phyloP scores from a whole-genome alignment of 2,888 invertebrate species.

The Lepetodrilus schrolli region DNA sequence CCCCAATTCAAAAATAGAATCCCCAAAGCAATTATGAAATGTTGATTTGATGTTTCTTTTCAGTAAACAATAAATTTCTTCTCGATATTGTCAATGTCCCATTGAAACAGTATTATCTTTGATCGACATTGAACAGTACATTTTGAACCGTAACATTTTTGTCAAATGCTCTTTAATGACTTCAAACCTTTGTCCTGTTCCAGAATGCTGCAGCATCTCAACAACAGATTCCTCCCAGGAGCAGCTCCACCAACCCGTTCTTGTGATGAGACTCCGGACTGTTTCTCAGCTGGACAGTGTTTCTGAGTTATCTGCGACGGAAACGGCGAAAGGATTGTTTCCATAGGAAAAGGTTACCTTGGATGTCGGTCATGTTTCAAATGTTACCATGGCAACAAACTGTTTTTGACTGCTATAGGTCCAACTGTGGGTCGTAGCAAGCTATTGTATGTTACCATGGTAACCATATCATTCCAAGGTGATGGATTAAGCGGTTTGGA shows the following conservation, averaged over 20 bases:
- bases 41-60: too few species aligned
- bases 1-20: too few species aligned
- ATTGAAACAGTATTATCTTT: too few species aligned
- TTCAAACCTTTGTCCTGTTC: constrained; percentile 42
- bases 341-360: background rate
- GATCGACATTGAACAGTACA: too few species aligned
- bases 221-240: constrained; percentile 60
- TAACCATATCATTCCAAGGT: background rate
- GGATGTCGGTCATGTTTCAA: background rate
- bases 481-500: background rate
- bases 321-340: background rate
- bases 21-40: too few species aligned
- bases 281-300: background rate
- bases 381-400: constrained; percentile 10
- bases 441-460: constrained; percentile 17
- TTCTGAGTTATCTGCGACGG: background rate
- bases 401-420: background rate
- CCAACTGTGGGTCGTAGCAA: background rate
- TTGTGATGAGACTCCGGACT: constrained; percentile 56
- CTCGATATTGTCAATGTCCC: too few species aligned
- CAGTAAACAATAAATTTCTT: too few species aligned
- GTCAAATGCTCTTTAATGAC: too few species aligned
- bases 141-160: too few species aligned
- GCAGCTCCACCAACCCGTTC: constrained; percentile 67
- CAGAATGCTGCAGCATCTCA: constrained; percentile 66